These are phyloP conservation scores for Tetrapedia diversipes DNA, from an alignment of 2,888 invertebrate genomes.

Conservation along the genomic window DNA sequence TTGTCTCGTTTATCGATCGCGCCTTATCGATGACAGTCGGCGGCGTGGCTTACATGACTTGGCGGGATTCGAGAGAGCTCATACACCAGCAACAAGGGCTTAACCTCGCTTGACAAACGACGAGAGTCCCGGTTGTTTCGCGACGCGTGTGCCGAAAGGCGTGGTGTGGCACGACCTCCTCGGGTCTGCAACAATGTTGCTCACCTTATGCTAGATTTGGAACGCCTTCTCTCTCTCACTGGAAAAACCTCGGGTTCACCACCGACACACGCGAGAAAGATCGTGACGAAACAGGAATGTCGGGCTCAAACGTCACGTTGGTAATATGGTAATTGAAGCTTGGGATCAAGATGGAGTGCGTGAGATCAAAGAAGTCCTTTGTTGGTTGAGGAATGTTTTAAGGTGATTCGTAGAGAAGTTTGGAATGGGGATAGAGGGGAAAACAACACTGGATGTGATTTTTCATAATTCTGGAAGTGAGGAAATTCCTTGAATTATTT, in stretches of 20 bases:
- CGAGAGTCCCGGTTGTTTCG: conserved; percentile 11
- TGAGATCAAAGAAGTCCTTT: too few relatives aligned
- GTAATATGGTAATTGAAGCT: conserved; percentile 28
- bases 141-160: conserved; percentile 41
- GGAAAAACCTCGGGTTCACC: conserved; percentile 32
- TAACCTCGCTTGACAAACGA: conserved; percentile 48
- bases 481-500: too few relatives aligned
- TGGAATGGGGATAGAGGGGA: too few relatives aligned
- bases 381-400: not conserved
- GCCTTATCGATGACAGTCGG: conserved; percentile 58
- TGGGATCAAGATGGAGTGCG: not conserved
- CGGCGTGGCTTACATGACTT: conserved; percentile 49
- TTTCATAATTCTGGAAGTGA: too few relatives aligned
- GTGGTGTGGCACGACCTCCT: conserved; percentile 1
- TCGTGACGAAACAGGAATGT: conserved; percentile 18
- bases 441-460: too few relatives aligned
- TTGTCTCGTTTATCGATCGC: conserved; percentile 59
- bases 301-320: not conserved
- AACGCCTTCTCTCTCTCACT: conserved; percentile 8
- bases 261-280: too few relatives aligned
- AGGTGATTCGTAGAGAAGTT: too few relatives aligned
- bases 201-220: not conserved
- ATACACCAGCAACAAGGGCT: too few relatives aligned
- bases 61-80: conserved; percentile 36
- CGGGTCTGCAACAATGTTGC: conserved; percentile 7